A percentile compares a stretch with the other conserved stretches of the same genome.
These are phyloP conservation scores for Irena cyanogastra DNA, from an alignment of 2,113 vertebrate genomes.

Conservation along the genomic window DNA sequence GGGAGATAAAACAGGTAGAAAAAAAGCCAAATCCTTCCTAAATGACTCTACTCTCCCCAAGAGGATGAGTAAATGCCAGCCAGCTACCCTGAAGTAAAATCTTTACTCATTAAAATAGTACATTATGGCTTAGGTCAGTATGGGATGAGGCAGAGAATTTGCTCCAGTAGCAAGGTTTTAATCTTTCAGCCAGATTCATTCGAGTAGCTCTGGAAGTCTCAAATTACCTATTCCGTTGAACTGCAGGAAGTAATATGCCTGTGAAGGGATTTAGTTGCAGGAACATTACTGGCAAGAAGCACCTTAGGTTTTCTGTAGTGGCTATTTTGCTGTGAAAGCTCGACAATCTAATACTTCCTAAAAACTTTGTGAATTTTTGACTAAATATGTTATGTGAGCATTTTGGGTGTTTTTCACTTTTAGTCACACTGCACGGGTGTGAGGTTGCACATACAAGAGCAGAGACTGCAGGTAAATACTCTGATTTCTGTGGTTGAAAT, in stretches of 20 bases:
- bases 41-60: not conserved
- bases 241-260: not conserved
- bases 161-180: not conserved
- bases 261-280: not conserved
- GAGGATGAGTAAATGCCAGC: constrained; percentile 20
- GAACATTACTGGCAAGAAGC: not conserved
- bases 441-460: not conserved
- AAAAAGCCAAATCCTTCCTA: constrained; percentile 35
- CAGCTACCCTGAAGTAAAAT: not conserved
- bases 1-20: not conserved
- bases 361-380: not conserved
- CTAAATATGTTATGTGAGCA: not conserved
- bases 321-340: not conserved
- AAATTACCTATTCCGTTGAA: not conserved
- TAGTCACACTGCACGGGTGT: not conserved
- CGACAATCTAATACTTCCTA: not conserved
- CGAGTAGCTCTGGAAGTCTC: not conserved
- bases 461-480: not conserved
- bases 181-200: not conserved
- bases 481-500: not conserved
- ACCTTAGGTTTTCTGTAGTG: not conserved
- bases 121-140: not conserved
- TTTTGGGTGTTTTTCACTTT: not conserved
- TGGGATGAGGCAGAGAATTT: not conserved
- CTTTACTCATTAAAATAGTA: constrained; percentile 17